Evolutionary conservation across 2,113 vertebrate species (phyloP), one percentile per base, ranked within the genome.

Genomic region (Empidonax traillii): DNA sequence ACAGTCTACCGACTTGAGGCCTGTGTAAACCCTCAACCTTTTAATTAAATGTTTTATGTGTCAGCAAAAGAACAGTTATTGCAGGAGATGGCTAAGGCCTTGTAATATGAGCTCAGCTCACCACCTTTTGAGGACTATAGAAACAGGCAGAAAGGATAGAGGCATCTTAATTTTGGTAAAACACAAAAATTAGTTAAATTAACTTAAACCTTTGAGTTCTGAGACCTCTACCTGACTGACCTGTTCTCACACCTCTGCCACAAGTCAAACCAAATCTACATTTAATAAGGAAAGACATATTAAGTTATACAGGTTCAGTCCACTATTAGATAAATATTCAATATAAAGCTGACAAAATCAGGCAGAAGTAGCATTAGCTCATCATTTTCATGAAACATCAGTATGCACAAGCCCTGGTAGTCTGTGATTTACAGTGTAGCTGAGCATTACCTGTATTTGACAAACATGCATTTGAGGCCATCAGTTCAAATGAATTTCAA

Each of bases 361-460:
- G 90, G 73, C 15, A 75, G 46, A 71, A 39, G 35, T 33, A 80
- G 23, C 68, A 49, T 65, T 65, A 75, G 27, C 39, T 43, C 35
- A 81, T 63, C 43, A 27, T 74, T 72, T 78, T 28, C 47, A 46
- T 30, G 59, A 76, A 85, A 49, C 33, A 92, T 73, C 86, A 89
- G 27, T 30, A 87, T 59, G 86, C 73, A 85, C 65, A 52, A 78
- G 61, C 73, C 74, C 24, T n/a, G 33, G 43, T 25, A 63, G 49
- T 28, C 68, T 3, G 2, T 39, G 86, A 91, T 91, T 89, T 94
- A 75, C 47, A 78, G 65, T 20, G 19, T 19, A 87, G 59, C 30
- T 87, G 65, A 90, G 80, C 31, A 77, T 44, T 78, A 89, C 78
- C 86, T 87, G 65, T 37, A 71, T 81, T 93, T 91, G 80, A 92